phyloP scores from a whole-genome alignment of 2,113 vertebrate species.

The Solea solea region DNA sequence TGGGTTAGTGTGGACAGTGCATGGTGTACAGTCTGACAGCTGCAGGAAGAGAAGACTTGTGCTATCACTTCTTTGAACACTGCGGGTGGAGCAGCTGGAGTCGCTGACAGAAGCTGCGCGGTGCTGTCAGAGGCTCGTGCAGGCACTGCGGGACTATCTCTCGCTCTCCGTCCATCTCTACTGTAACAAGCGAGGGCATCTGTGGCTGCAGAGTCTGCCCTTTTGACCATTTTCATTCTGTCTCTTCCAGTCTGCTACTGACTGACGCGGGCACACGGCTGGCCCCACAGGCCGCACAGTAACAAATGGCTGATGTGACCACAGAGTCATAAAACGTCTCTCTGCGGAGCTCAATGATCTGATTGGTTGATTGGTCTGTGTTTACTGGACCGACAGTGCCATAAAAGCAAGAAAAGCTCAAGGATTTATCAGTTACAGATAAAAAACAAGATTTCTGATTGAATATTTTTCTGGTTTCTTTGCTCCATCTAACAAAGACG shows the following conservation, averaged over 20 bases:
- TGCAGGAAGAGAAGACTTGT: background rate
- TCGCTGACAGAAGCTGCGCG: background rate
- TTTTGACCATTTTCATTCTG: conserved; percentile 2
- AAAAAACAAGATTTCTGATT: no score
- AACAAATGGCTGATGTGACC: background rate
- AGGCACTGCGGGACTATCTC: background rate
- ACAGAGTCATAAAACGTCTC: background rate
- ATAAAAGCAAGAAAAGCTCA: background rate
- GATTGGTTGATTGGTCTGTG: no score
- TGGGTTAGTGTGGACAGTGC: background rate
- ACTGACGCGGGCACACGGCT: background rate
- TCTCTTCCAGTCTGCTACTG: background rate
- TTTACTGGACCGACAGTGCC: no score
- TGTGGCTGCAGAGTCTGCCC: background rate
- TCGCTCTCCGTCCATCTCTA: background rate
- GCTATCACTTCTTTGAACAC: background rate
- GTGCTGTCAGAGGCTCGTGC: conserved; percentile 2
- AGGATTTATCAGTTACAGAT: no score
- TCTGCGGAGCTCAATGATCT: no score
- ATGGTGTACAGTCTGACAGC: background rate
- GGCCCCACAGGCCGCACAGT: background rate
- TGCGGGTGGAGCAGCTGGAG: background rate
- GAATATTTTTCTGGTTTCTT: no score
- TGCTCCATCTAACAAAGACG: no score
- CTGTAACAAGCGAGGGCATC: background rate